Evolutionary conservation across 2,113 vertebrate genomes (phyloP).

Genomic region (Amazona vittata): DNA sequence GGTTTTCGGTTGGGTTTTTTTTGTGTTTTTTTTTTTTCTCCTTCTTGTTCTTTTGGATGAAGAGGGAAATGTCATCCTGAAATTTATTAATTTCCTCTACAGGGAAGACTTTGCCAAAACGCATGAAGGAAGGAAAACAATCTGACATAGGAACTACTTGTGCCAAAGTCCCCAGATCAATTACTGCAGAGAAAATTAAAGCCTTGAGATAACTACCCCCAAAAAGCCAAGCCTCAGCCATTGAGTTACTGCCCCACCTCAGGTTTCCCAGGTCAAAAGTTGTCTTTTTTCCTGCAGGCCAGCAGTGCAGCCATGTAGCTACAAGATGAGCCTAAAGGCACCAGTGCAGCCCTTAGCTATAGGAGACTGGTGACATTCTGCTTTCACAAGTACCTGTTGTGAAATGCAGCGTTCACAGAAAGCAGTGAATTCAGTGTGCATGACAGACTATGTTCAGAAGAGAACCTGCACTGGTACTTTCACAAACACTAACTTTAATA

Average conservation of each 20-base stretch:
- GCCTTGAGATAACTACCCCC: neutral
- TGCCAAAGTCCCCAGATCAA: neutral
- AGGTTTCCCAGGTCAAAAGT: neutral
- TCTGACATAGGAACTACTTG: neutral
- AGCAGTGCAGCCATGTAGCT: rapidly evolving
- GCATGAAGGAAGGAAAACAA: neutral
- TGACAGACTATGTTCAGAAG: neutral
- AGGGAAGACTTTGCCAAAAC: constrained; percentile 17
- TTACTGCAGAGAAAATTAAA: neutral
- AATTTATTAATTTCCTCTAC: constrained; percentile 27
- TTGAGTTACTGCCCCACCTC: neutral
- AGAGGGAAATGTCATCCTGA: constrained; percentile 24
- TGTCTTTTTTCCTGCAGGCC: neutral
- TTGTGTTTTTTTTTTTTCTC: neutral
- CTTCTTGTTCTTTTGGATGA: neutral
- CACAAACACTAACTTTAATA: neutral
- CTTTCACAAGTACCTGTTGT: neutral
- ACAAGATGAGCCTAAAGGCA: neutral
- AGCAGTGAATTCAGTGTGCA: neutral
- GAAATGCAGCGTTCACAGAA: rapidly evolving
- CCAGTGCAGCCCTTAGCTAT: neutral
- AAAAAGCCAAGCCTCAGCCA: neutral
- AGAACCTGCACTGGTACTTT: neutral
- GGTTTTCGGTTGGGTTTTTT: neutral
- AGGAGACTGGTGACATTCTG: neutral